A percentile compares a stretch with the other conserved stretches of the same genome.
Conservation (phyloP, 2,113 vertebrate species). For the Pygathrix nemaeus region DNA sequence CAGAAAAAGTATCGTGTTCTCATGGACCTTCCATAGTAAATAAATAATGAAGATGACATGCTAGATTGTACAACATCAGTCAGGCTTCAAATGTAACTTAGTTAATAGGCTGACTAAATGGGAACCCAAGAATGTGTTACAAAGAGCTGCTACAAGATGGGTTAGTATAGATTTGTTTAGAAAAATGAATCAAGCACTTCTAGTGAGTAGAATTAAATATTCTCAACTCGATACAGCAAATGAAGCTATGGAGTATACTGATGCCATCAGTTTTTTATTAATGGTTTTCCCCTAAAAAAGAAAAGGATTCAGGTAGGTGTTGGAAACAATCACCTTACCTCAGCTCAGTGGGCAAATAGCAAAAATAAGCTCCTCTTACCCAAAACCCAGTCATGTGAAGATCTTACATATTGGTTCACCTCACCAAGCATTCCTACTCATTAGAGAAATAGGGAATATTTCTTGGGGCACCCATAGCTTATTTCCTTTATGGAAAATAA, state of each 20-base stretch:
- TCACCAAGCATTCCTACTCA: neutral
- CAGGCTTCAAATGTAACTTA: slow-evolving; percentile 24
- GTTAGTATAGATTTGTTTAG: slow-evolving; percentile 14
- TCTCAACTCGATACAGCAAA: slow-evolving; percentile 28
- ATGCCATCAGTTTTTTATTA: slow-evolving; percentile 13
- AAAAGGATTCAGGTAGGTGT: neutral
- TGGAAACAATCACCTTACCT: slow-evolving; percentile 12
- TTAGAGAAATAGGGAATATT: neutral
- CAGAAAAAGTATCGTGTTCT: slow-evolving; percentile 51
- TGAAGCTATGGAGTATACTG: slow-evolving; percentile 1
- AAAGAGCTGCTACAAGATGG: slow-evolving; percentile 35
- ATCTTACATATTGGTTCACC: neutral
- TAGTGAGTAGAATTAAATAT: slow-evolving; percentile 44
- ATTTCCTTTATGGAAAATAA: neutral
- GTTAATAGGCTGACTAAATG: slow-evolving; percentile 27
- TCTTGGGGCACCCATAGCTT: neutral
- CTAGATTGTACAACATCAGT: slow-evolving; percentile 6
- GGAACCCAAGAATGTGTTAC: slow-evolving; percentile 41
- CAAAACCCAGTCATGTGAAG: neutral
- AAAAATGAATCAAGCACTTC: slow-evolving; percentile 48
- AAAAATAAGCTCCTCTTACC: neutral
- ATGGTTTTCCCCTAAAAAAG: neutral
- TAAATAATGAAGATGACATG: slow-evolving; percentile 64
- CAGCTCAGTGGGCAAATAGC: neutral
- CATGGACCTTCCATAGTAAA: slow-evolving; percentile 54